phyloP scores from a whole-genome alignment of 1,140 invertebrate species.

The Heliconius himera region DNA sequence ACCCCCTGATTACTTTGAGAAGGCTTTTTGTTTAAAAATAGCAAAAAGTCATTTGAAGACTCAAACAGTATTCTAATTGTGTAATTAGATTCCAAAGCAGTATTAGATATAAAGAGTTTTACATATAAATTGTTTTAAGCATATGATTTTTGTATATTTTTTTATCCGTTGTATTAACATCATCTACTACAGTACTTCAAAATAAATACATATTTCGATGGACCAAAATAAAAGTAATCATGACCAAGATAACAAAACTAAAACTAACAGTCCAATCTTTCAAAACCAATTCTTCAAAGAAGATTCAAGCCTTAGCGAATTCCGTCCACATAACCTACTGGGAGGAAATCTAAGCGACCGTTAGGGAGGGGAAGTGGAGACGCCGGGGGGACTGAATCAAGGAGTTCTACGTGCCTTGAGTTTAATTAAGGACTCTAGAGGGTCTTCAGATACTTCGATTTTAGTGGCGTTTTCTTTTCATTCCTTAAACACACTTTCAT shows the following conservation, averaged over 20 bases:
- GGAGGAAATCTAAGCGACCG: conserved; percentile 79
- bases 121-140: conserved; percentile 49
- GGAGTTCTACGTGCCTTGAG: conserved; percentile 77
- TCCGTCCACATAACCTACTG: conserved; percentile 73
- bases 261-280: conserved; percentile 72
- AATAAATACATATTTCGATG: no score
- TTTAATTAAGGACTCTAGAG: conserved; percentile 78
- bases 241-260: conserved; percentile 40
- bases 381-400: conserved; percentile 75
- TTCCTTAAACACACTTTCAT: conserved; percentile 52
- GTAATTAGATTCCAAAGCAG: conserved; percentile 61
- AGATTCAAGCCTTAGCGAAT: conserved; percentile 78
- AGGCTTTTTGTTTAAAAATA: conserved; percentile 59
- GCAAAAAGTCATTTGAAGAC: conserved; percentile 56
- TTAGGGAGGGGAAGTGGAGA: conserved; percentile 66
- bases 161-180: no score
- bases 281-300: conserved; percentile 74
- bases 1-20: conserved; percentile 74
- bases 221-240: conserved; percentile 15
- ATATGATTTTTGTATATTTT: background rate
- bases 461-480: conserved; percentile 77
- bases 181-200: no score
- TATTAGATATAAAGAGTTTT: conserved; percentile 47
- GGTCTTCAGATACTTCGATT: conserved; percentile 75
- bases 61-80: conserved; percentile 55